Evolutionary conservation across 2,113 vertebrate genomes (phyloP).

Genomic region (Otis tarda): DNA sequence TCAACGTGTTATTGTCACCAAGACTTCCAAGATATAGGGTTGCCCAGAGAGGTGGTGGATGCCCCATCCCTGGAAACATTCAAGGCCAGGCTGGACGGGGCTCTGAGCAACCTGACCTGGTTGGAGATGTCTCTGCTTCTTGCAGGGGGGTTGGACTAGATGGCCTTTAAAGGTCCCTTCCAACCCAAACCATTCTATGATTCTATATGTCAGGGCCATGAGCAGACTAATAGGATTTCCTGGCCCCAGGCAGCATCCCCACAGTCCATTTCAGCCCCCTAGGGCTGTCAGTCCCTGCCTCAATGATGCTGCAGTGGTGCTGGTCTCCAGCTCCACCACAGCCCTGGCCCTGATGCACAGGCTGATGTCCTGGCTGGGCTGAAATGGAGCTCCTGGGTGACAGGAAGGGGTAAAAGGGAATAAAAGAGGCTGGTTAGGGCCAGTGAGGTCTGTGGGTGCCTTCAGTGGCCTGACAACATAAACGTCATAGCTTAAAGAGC

Average conservation of each 20-base stretch:
- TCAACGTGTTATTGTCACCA: neutral
- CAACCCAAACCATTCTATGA: no score
- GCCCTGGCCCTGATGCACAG: neutral
- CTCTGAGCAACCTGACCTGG: no score
- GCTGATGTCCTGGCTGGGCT: neutral
- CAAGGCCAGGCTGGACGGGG: no score
- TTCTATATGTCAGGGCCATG: neutral
- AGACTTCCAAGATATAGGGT: neutral
- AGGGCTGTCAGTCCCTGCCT: neutral
- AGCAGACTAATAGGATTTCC: neutral
- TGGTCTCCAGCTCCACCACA: neutral
- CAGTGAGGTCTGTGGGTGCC: neutral
- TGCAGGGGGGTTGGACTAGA: no score
- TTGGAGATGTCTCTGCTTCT: no score
- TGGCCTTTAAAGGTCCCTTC: no score
- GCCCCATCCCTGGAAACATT: no score
- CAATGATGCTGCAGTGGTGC: accelerated
- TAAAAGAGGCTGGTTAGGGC: neutral
- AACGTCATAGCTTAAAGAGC: neutral
- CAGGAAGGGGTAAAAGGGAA: neutral
- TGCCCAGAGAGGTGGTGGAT: no score
- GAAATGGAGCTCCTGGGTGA: neutral
- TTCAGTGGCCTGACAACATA: neutral
- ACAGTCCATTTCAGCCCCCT: neutral
- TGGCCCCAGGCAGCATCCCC: neutral